Evolutionary conservation across 2,113 vertebrate genomes (phyloP).

Genomic region (Regulus satrapa): DNA sequence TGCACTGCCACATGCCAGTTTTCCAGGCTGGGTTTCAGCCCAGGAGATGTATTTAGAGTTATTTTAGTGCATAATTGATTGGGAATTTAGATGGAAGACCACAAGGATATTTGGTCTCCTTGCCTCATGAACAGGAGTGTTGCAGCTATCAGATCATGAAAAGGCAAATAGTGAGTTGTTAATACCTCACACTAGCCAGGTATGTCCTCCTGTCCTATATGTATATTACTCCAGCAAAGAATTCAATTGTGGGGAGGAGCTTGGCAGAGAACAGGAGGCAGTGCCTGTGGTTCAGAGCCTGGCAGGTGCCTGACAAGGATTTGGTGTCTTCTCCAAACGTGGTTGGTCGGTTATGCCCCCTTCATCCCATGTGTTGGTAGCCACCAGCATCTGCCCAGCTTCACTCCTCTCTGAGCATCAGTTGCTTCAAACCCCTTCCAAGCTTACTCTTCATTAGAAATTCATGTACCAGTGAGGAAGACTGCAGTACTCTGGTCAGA

Average conservation of each 20-base stretch:
- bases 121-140: background rate
- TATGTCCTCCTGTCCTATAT: background rate
- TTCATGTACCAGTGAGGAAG: background rate
- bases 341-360: rapidly evolving
- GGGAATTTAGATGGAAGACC: background rate
- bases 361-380: background rate
- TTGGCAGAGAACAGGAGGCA: background rate
- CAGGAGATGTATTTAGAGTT: background rate
- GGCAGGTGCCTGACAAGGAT: background rate
- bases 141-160: background rate
- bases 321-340: rapidly evolving
- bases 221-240: background rate
- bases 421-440: background rate
- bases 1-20: background rate
- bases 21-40: background rate
- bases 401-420: background rate
- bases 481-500: background rate
- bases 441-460: background rate
- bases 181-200: background rate
- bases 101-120: background rate
- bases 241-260: background rate
- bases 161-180: background rate
- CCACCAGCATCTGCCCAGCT: background rate
- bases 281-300: background rate
- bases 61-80: background rate